Conservation (phyloP, 2,113 vertebrate genomes). For the Macaca nemestrina region DNA sequence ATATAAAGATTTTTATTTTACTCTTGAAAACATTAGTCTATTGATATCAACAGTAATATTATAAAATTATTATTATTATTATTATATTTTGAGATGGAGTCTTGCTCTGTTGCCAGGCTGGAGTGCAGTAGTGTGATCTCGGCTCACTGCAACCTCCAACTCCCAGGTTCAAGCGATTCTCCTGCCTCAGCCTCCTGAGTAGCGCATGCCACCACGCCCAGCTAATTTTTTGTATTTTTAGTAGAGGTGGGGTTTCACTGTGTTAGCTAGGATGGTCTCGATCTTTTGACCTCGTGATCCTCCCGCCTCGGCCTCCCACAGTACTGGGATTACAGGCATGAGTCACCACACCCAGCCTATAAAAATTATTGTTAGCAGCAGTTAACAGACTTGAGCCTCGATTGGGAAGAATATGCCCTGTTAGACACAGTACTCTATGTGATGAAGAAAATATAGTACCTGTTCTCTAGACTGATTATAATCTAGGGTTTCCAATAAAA, state of each 20-base stretch:
- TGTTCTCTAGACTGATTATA: background rate
- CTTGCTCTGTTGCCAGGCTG: no score
- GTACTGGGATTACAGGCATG: no score
- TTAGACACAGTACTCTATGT: background rate
- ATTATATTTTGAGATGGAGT: no score
- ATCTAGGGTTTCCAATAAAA: background rate
- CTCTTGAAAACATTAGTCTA: slow-evolving; percentile 11
- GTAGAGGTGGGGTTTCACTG: no score
- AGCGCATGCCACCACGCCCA: rapidly evolving
- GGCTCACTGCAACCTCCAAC: no score
- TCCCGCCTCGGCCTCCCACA: no score
- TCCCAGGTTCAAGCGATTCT: no score
- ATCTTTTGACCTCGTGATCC: no score
- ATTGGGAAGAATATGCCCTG: background rate
- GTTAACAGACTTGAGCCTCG: background rate
- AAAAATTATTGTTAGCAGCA: background rate
- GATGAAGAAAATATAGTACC: background rate
- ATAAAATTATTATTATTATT: background rate
- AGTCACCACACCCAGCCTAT: background rate
- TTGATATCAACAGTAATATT: background rate
- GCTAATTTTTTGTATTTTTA: no score
- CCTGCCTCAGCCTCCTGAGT: no score
- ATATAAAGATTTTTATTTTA: background rate
- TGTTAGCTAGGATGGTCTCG: no score
- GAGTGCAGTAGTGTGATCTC: no score